phyloP scores from a whole-genome alignment of 2,888 invertebrate species.

The Campoplex capitator region DNA sequence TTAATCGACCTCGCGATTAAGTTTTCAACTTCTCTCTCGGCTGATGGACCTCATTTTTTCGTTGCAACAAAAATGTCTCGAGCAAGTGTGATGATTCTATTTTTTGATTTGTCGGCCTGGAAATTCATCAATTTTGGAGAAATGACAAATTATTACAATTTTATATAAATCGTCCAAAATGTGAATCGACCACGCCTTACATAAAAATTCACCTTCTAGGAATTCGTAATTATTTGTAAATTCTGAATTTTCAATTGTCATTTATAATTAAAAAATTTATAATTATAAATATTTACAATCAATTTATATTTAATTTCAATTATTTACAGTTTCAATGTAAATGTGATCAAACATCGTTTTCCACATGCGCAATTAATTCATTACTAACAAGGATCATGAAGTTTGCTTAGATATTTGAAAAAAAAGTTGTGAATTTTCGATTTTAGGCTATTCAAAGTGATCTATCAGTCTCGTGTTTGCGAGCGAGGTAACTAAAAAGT shows the following conservation, averaged over 20 bases:
- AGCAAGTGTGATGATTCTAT: not conserved
- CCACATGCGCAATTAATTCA: not conserved
- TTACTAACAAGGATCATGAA: not conserved
- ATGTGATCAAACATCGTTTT: not conserved
- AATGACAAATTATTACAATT: not conserved
- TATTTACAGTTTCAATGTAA: not conserved
- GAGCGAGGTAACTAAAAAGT: too few relatives aligned
- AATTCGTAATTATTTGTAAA: not conserved
- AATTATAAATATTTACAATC: not conserved
- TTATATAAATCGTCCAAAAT: not conserved
- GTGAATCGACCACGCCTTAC: not conserved
- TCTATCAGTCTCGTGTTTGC: too few relatives aligned
- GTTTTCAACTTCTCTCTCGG: not conserved
- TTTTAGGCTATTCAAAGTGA: not conserved
- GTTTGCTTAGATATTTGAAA: not conserved
- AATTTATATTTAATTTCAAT: not conserved
- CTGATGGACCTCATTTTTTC: not conserved
- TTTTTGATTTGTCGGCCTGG: not conserved
- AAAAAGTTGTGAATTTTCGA: too few relatives aligned
- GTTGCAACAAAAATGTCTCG: not conserved
- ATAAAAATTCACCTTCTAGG: not conserved
- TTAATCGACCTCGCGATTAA: constrained; percentile 60
- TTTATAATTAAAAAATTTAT: not conserved
- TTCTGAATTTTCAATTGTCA: not conserved
- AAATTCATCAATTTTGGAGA: not conserved